A percentile compares a stretch with the other conserved stretches of the same genome.
Evolutionary conservation across 2,888 invertebrate genomes (phyloP).

Genomic region (Entomobrya multifasciata): DNA sequence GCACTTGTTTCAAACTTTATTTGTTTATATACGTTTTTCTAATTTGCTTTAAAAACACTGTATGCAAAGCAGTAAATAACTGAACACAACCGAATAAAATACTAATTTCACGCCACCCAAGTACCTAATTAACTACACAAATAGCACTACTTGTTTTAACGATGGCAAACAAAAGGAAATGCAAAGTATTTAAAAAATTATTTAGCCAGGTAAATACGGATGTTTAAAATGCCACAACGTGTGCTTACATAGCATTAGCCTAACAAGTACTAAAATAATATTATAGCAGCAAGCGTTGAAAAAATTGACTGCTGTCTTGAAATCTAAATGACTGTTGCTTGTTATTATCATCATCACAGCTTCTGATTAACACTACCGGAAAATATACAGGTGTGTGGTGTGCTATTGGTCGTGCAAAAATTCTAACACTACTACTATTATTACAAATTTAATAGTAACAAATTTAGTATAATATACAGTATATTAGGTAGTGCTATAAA

Average conservation of each 20-base stretch:
- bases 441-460: too few relatives aligned
- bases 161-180: conserved; percentile 4
- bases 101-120: conserved; percentile 10
- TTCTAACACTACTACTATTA: not conserved
- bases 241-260: too few relatives aligned
- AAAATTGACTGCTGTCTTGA: conserved; percentile 40
- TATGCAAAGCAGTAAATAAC: not conserved
- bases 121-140: conserved; percentile 1
- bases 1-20: not conserved
- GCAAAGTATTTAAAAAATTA: not conserved
- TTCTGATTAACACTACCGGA: conserved; percentile 56
- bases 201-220: not conserved
- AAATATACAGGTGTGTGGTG: conserved; percentile 22
- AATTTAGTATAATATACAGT: too few relatives aligned
- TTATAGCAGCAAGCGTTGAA: too few relatives aligned
- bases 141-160: not conserved
- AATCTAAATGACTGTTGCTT: conserved; percentile 50
- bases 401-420: not conserved
- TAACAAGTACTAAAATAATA: not conserved
- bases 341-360: conserved; percentile 31
- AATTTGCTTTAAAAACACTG: not conserved
- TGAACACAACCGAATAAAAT: conserved; percentile 8
- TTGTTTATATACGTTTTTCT: not conserved
- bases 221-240: not conserved
- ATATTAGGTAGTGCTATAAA: too few relatives aligned